Evolutionary conservation across 2,888 invertebrate species (phyloP).

Genomic region (Abrostola triplasia): DNA sequence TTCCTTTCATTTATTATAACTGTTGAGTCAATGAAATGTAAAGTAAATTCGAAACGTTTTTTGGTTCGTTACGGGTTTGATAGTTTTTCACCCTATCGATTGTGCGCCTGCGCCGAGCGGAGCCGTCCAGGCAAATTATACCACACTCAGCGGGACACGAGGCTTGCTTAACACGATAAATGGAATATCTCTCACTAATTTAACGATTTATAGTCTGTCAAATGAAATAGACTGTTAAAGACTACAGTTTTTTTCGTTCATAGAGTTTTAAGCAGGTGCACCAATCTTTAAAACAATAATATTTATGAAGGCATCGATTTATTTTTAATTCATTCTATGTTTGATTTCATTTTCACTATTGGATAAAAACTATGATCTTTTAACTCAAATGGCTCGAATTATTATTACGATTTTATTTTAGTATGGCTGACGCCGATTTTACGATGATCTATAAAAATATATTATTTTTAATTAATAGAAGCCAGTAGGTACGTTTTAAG

Average conservation of each 20-base stretch:
- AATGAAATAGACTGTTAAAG: conserved; percentile 53
- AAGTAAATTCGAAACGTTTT: conserved; percentile 1
- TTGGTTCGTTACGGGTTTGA: background rate
- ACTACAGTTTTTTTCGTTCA: conserved; percentile 22
- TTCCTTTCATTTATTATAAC: background rate
- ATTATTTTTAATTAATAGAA: conserved; percentile 38
- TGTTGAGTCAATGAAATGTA: conserved; percentile 23
- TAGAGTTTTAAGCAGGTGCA: conserved; percentile 18
- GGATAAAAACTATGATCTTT: conserved; percentile 1
- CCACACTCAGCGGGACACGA: conserved; percentile 73
- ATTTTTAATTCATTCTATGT: conserved; percentile 10
- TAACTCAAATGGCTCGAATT: background rate
- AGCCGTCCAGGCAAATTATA: conserved; percentile 75
- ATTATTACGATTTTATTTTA: conserved; percentile 28
- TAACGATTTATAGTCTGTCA: conserved; percentile 63
- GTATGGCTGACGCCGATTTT: conserved; percentile 17
- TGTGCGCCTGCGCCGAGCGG: conserved; percentile 19
- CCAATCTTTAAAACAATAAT: background rate
- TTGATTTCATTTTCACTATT: conserved; percentile 1
- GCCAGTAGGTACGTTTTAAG: conserved; percentile 20
- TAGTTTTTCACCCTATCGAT: conserved; percentile 28
- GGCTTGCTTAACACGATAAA: conserved; percentile 73
- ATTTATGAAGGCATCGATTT: conserved; percentile 3
- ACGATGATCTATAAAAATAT: conserved; percentile 23
- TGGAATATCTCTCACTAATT: conserved; percentile 75